These are phyloP conservation scores for Neocloeon triangulifer DNA, from an alignment of 1,140 invertebrate species.

Conservation along the genomic window DNA sequence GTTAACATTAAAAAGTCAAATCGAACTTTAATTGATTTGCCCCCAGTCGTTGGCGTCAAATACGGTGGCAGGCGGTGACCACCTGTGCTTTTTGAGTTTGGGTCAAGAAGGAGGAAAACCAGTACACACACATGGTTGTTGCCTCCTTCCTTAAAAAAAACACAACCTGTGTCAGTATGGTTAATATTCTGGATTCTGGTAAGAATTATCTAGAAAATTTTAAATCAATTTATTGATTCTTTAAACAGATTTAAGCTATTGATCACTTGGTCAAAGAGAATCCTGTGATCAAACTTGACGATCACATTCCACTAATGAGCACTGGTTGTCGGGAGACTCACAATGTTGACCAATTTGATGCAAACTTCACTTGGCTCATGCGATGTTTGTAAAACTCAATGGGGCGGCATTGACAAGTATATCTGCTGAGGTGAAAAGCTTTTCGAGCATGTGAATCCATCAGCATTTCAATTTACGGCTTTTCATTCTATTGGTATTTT, in stretches of 20 bases:
- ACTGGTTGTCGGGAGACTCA: constrained; percentile 42
- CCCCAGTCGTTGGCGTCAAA: constrained; percentile 71
- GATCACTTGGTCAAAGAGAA: constrained; percentile 66
- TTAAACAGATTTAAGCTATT: constrained; percentile 34
- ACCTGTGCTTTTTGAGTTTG: constrained; percentile 91
- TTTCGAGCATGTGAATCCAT: constrained; percentile 77
- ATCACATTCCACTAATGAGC: constrained; percentile 56
- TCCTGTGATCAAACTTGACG: constrained; percentile 51
- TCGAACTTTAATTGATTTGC: too few relatives aligned
- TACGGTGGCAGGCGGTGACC: constrained; percentile 79
- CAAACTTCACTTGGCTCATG: constrained; percentile 14
- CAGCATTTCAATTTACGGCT: too few relatives aligned
- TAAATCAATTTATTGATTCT: too few relatives aligned
- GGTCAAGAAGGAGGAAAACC: constrained; percentile 87
- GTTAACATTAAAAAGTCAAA: too few relatives aligned
- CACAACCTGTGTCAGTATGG: constrained; percentile 75
- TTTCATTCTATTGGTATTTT: too few relatives aligned
- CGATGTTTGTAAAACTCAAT: constrained; percentile 49
- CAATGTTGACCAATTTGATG: background rate
- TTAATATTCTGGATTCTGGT: constrained; percentile 76
- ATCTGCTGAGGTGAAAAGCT: constrained; percentile 79
- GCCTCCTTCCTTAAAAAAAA: constrained; percentile 91
- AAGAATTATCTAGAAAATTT: too few relatives aligned
- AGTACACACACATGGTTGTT: constrained; percentile 95
- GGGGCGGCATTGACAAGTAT: constrained; percentile 66